Percentiles rank a stretch among this genome's conserved stretches.
phyloP scores from a whole-genome alignment of 2,113 vertebrate species.

The Rhipidura dahli region DNA sequence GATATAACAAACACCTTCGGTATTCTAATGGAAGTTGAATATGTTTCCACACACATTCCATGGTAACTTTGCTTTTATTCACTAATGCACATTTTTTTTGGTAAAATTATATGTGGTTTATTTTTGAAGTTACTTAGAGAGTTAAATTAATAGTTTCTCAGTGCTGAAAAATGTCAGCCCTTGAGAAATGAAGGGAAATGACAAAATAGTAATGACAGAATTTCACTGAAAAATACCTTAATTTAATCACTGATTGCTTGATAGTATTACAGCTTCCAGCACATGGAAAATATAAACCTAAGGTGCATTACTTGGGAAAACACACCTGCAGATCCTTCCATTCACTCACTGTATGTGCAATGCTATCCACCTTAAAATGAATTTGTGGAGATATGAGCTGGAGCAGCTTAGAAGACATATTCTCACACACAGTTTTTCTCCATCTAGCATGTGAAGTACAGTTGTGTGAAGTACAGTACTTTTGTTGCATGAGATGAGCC shows the following conservation, averaged over 20 bases:
- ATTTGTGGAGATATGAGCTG: background rate
- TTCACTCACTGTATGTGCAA: background rate
- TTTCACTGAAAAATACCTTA: slow-evolving; percentile 5
- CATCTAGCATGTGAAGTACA: background rate
- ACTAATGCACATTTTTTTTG: slow-evolving; percentile 50
- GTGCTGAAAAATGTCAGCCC: slow-evolving; percentile 54
- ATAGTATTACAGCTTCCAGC: background rate
- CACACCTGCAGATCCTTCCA: background rate
- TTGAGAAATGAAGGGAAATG: slow-evolving; percentile 51
- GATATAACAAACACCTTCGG: slow-evolving; percentile 47
- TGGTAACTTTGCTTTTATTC: slow-evolving; percentile 63
- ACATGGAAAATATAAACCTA: background rate
- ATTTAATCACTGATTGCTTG: slow-evolving; percentile 13
- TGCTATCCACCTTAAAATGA: background rate
- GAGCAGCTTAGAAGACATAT: background rate
- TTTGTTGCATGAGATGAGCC: background rate
- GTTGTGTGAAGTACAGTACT: background rate
- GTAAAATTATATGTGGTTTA: slow-evolving; percentile 27
- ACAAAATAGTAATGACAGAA: slow-evolving; percentile 19
- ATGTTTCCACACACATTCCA: slow-evolving; percentile 46
- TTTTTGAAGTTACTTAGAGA: slow-evolving; percentile 55
- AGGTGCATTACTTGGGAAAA: background rate
- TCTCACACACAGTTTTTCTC: background rate
- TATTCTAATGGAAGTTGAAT: slow-evolving; percentile 37
- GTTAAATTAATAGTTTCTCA: slow-evolving; percentile 29